Conservation (phyloP, 2,888 invertebrate species). For the Acronicta alni region DNA sequence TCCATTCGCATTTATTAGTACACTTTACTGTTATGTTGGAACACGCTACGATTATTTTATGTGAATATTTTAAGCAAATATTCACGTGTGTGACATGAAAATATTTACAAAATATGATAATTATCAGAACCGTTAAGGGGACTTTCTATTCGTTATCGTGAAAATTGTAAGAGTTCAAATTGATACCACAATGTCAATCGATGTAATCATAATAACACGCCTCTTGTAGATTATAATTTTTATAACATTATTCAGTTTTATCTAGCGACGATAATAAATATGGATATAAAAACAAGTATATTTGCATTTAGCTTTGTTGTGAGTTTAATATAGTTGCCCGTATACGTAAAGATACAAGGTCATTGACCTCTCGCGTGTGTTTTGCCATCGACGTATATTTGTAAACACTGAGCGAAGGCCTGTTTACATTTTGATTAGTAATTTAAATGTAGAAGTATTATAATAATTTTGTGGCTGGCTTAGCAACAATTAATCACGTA, state of each 20-base stretch:
- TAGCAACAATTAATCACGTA: constrained; percentile 10
- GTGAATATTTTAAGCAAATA: constrained; percentile 20
- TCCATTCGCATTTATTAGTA: constrained; percentile 30
- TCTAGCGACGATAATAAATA: constrained; percentile 42
- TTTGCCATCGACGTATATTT: constrained; percentile 63
- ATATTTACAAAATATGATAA: constrained; percentile 20
- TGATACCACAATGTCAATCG: constrained; percentile 36
- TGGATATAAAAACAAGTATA: constrained; percentile 46
- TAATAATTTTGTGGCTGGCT: neutral
- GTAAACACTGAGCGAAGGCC: constrained; percentile 63
- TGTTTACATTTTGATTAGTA: constrained; percentile 39
- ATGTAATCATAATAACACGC: constrained; percentile 34
- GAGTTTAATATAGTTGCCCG: constrained; percentile 30
- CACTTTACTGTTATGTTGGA: constrained; percentile 20
- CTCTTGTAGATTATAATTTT: constrained; percentile 30
- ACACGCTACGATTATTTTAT: constrained; percentile 6
- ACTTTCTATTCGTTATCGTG: constrained; percentile 40
- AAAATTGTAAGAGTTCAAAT: constrained; percentile 27
- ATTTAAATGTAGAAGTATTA: constrained; percentile 26
- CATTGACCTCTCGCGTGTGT: constrained; percentile 67
- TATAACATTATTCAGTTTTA: constrained; percentile 32
- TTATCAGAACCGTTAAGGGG: constrained; percentile 6
- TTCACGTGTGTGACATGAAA: neutral
- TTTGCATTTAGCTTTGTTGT: constrained; percentile 43
- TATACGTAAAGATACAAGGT: constrained; percentile 62